Evolutionary conservation across 2,113 vertebrate genomes (phyloP).

Genomic region (Cercopithecus mona): DNA sequence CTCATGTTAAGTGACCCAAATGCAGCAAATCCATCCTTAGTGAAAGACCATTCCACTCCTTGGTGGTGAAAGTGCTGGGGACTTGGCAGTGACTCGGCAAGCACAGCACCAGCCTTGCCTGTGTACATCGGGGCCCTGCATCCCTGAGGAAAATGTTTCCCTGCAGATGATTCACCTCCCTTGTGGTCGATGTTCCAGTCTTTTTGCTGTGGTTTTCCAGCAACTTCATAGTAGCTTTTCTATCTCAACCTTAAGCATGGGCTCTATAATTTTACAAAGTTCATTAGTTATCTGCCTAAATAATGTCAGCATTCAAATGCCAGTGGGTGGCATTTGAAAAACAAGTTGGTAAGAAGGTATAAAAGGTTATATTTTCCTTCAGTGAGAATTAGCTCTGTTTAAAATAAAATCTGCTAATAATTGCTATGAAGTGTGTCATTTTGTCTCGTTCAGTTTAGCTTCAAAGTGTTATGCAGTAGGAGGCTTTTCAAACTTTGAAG

Average conservation of each 20-base stretch:
- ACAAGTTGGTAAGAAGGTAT: neutral
- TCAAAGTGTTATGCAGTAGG: neutral
- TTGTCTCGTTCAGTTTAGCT: neutral
- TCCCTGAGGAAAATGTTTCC: neutral
- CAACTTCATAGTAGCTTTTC: neutral
- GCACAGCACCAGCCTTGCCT: neutral
- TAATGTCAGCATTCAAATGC: neutral
- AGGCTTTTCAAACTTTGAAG: neutral
- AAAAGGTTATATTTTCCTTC: neutral
- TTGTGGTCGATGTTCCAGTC: neutral
- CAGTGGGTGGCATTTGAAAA: neutral
- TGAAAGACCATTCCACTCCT: fast-evolving
- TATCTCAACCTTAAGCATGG: neutral
- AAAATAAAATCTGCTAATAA: constrained; percentile 30
- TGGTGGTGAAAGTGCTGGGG: fast-evolving
- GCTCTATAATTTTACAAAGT: neutral
- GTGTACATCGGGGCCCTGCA: too few relatives aligned
- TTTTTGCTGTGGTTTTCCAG: neutral
- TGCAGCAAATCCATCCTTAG: neutral
- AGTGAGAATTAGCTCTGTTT: neutral
- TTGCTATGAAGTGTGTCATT: neutral
- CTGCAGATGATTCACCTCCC: neutral
- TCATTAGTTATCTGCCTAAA: neutral
- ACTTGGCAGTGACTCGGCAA: neutral
- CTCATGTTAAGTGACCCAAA: neutral